Evolutionary conservation across 2,888 invertebrate genomes (phyloP), one percentile per base, ranked within the genome.

Genomic region (Oxytorus armatus): DNA sequence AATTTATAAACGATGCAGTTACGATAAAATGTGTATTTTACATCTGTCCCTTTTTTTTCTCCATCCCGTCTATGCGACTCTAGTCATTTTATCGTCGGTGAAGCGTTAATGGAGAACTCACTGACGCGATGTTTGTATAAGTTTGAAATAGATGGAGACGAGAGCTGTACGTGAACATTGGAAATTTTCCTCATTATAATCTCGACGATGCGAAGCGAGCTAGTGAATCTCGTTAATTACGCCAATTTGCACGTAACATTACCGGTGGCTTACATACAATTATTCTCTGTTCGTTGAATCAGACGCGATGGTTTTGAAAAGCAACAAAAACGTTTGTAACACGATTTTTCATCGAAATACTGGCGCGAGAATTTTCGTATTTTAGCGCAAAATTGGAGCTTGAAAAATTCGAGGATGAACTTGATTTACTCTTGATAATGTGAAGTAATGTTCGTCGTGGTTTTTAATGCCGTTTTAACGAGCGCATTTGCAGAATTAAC

Each of bases 391-490:
- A 25, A 10, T n/a, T n/a, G 11, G 4, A 16, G 16, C 25, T 39
- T 3, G 11, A 3, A 49, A 65, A 49, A 49, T 49, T 65, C 18
- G 65, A 65, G 33, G 21, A 49, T 49, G 7, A 65, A 65, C 49
- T 18, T 33, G 29, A 33, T 49, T 11, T 33, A 36, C 39, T 39
- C 55, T 68, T 14, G 59, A 65, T 53, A 44, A 66, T 66, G 59
- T 49, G 68, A 68, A 68, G 59, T 68, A 68, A 76, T 68, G 16
- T 23, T 81, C 63, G 29, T 51, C 18, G 42, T 23, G 33, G 44
- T 77, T 81, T 83, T 82, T 70, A 81, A 83, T 55, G 82, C 51
- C 57, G 33, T 42, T 78, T 82, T 73, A 81, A 83, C 78, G 79
- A 74, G 53, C 39, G 68, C 74, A 61, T 81, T 77, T 66, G 77